phyloP scores from a whole-genome alignment of 1,140 invertebrate species.

The Drosophila lowei region DNA sequence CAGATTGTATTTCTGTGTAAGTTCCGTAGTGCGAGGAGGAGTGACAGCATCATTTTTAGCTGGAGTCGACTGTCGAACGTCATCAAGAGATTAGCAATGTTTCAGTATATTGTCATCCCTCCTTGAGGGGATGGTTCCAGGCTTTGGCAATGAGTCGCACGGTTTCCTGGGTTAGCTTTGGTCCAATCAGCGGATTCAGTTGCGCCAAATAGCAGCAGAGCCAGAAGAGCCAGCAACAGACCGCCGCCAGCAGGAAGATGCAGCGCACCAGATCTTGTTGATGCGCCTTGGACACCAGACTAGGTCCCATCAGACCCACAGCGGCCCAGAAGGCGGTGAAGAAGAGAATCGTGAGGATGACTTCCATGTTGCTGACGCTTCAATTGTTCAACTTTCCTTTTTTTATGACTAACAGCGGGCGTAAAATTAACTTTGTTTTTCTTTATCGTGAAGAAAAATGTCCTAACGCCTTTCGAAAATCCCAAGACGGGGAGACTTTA shows the following conservation, averaged over 20 bases:
- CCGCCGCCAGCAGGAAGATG: slow-evolving; percentile 93
- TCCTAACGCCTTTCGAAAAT: slow-evolving; percentile 24
- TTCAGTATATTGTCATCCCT: slow-evolving; percentile 84
- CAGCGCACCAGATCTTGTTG: slow-evolving; percentile 93
- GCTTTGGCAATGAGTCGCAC: slow-evolving; percentile 89
- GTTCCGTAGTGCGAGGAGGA: slow-evolving; percentile 20
- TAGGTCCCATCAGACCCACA: slow-evolving; percentile 92
- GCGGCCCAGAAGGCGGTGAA: slow-evolving; percentile 92
- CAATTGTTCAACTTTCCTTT: slow-evolving; percentile 20
- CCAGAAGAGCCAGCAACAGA: slow-evolving; percentile 96
- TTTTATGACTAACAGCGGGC: slow-evolving; percentile 2
- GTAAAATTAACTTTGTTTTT: slow-evolving; percentile 41
- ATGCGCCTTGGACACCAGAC: slow-evolving; percentile 93
- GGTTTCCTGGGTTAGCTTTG: slow-evolving; percentile 88
- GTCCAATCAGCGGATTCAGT: slow-evolving; percentile 96
- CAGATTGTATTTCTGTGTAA: not conserved
- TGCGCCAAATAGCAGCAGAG: slow-evolving; percentile 96
- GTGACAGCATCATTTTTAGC: slow-evolving; percentile 7
- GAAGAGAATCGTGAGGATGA: slow-evolving; percentile 88
- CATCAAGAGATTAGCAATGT: slow-evolving; percentile 19
- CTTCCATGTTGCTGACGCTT: slow-evolving; percentile 16
- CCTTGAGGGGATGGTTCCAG: slow-evolving; percentile 87
- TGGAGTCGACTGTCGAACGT: not conserved
- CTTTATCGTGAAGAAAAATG: slow-evolving; percentile 13
- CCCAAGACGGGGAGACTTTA: not conserved